Evolutionary conservation across 1,140 invertebrate species (phyloP).

Genomic region (Drosophila triauraria): DNA sequence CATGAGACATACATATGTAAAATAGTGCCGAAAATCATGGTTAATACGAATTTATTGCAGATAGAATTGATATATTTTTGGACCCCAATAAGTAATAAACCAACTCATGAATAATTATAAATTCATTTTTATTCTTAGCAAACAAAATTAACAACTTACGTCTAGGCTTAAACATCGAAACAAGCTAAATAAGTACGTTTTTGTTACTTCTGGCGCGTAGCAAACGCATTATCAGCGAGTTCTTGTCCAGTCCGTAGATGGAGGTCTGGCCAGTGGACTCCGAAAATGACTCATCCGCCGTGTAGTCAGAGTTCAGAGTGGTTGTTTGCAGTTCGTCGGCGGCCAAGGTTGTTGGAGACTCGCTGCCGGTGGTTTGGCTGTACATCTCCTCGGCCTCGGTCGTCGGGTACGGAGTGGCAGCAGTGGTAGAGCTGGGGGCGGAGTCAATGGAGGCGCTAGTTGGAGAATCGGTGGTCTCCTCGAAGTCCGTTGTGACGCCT

Average conservation of each 20-base stretch:
- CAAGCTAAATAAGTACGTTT: slow-evolving; percentile 52
- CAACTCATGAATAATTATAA: neutral
- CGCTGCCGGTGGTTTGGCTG: slow-evolving; percentile 28
- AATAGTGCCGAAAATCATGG: neutral
- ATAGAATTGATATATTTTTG: neutral
- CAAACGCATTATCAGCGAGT: slow-evolving; percentile 70
- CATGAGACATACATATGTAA: neutral
- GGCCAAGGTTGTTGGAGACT: slow-evolving; percentile 7
- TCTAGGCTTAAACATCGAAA: neutral
- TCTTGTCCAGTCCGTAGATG: slow-evolving; percentile 68
- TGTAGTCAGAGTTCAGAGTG: slow-evolving; percentile 43
- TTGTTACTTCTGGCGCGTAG: slow-evolving; percentile 62
- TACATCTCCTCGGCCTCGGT: slow-evolving; percentile 9
- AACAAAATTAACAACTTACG: slow-evolving; percentile 22
- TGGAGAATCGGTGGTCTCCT: neutral
- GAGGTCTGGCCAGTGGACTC: slow-evolving; percentile 50
- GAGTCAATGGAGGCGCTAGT: neutral
- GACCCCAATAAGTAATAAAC: neutral
- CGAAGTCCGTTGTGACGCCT: neutral
- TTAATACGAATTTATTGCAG: neutral
- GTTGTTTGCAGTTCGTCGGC: neutral
- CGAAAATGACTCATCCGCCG: slow-evolving; percentile 41
- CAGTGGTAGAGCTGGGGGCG: neutral
- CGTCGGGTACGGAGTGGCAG: slow-evolving; percentile 1
- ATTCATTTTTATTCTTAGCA: neutral